These are phyloP conservation scores for Ptilodon capucinus DNA, from an alignment of 2,888 invertebrate species.

Conservation along the genomic window DNA sequence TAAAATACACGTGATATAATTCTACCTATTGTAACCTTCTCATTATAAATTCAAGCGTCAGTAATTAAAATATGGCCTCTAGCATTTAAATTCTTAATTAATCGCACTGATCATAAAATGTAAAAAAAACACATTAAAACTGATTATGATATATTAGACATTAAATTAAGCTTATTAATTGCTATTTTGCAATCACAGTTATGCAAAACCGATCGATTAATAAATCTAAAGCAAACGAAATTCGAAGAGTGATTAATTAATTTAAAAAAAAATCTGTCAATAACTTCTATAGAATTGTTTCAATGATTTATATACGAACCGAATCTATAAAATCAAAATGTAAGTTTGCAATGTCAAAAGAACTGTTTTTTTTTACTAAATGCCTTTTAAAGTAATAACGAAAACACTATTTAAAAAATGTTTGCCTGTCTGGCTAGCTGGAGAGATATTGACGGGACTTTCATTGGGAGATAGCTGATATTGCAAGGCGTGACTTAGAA, in stretches of 20 bases:
- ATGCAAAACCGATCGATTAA: constrained; percentile 19
- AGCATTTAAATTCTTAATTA: constrained; percentile 33
- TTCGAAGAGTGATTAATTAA: constrained; percentile 14
- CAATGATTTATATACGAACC: not conserved
- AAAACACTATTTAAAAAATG: too few relatives aligned
- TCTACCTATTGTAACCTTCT: not conserved
- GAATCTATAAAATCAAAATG: too few relatives aligned
- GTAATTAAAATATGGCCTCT: not conserved
- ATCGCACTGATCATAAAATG: constrained; percentile 27
- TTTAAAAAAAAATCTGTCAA: constrained; percentile 3
- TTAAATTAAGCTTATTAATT: constrained; percentile 26
- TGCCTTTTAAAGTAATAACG: too few relatives aligned
- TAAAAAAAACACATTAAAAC: constrained; percentile 21
- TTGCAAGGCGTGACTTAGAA: too few relatives aligned
- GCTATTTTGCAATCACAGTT: constrained; percentile 22
- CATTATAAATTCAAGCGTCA: not conserved
- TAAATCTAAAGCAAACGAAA: constrained; percentile 11
- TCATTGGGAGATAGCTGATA: too few relatives aligned
- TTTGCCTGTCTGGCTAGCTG: too few relatives aligned
- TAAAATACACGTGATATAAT: not conserved
- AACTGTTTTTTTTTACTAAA: too few relatives aligned
- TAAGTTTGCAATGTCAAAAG: too few relatives aligned
- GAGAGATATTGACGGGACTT: too few relatives aligned
- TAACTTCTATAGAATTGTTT: constrained; percentile 3
- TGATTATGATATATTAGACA: constrained; percentile 27